Percentiles rank a stretch among this genome's conserved stretches.
phyloP scores from a whole-genome alignment of 2,797 vertebrate genomes.

The Chanos chanos region DNA sequence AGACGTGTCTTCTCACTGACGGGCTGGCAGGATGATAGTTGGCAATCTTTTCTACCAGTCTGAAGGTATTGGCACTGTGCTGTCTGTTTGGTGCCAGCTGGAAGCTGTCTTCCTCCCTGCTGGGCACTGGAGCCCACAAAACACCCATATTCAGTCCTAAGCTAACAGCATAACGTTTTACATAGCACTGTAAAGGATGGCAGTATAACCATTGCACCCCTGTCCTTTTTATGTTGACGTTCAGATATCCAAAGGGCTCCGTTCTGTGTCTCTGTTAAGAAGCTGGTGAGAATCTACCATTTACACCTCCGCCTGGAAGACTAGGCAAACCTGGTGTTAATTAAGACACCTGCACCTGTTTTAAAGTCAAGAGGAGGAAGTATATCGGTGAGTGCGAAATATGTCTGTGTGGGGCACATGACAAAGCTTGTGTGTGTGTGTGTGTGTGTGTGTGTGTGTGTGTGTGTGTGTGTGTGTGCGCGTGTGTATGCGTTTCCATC shows the following conservation, averaged over 20 bases:
- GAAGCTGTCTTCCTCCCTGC: constrained; percentile 9
- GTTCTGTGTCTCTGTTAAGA: constrained; percentile 24
- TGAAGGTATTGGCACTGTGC: constrained; percentile 24
- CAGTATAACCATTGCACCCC: too few relatives aligned
- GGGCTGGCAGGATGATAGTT: constrained; percentile 11
- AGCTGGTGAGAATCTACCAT: constrained; percentile 46
- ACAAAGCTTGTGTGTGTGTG: too few relatives aligned
- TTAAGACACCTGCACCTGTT: too few relatives aligned
- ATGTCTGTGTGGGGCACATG: too few relatives aligned
- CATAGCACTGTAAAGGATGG: background rate
- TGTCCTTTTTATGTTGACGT: too few relatives aligned
- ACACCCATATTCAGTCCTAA: constrained; percentile 14
- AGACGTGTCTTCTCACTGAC: constrained; percentile 3
- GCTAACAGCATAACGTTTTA: background rate
- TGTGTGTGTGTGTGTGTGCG: too few relatives aligned
- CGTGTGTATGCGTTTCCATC: too few relatives aligned
- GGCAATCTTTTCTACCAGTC: constrained; percentile 29
- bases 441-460: too few relatives aligned
- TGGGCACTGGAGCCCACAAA: constrained; percentile 5
- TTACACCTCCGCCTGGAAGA: constrained; percentile 18
- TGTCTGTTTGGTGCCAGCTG: constrained; percentile 36
- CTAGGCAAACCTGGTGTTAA: too few relatives aligned
- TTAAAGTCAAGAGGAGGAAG: too few relatives aligned
- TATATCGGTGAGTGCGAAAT: too few relatives aligned
- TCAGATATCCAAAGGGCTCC: too few relatives aligned